Base-by-base conservation (phyloP, 1,140 invertebrate genomes). In the Drosophila carrolli region DNA sequence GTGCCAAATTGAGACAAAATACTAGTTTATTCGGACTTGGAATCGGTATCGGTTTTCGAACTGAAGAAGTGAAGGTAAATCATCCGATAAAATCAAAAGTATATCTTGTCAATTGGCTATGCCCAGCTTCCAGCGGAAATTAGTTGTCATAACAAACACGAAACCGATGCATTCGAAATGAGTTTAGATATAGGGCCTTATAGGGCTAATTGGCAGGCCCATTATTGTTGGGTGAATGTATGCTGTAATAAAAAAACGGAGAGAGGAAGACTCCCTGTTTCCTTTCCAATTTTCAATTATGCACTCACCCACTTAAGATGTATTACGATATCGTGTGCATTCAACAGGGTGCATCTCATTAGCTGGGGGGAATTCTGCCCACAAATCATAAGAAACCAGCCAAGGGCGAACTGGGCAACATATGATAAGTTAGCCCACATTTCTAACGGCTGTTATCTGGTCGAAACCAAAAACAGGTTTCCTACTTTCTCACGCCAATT, bases 401-500 rank as follows among this genome's bases (percentile, higher is more conserved):
- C 41, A 50, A 44, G 32, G 41, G 19, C 53, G 50, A 14, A 14
- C 48, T 48, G 56, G 55, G 72, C 79, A 68, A 41, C 23, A 54
- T 50, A 58, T 57, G 50, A 76, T 63, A 66, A 53, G 47, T 43
- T 67, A 55, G 27, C 46, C 54, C 76, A 73, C 56, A 67, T 78
- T 78, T 78, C 50, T 59, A 43, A 37, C 16, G 27, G 66, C 10
- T 67, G 41, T 23, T 46, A 68, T 65, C 38, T 43, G 27, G 14
- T 43, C 19, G 43, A 19, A 67, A 29, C 48, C 29, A 27, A 40
- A 84, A 90, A 90, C 81, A 32, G 85, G 85, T 90, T 90, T 79
- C 66, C 27, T 27, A 82, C 85, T 90, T 90, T 90, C 85, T 90
- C 85, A 90, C 85, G 85, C 78, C 81, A 86, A 82, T 86, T 85